Percentiles rank a stretch among this genome's conserved stretches.
phyloP scores from a whole-genome alignment of 1,140 invertebrate genomes.

The Ladona fulva region DNA sequence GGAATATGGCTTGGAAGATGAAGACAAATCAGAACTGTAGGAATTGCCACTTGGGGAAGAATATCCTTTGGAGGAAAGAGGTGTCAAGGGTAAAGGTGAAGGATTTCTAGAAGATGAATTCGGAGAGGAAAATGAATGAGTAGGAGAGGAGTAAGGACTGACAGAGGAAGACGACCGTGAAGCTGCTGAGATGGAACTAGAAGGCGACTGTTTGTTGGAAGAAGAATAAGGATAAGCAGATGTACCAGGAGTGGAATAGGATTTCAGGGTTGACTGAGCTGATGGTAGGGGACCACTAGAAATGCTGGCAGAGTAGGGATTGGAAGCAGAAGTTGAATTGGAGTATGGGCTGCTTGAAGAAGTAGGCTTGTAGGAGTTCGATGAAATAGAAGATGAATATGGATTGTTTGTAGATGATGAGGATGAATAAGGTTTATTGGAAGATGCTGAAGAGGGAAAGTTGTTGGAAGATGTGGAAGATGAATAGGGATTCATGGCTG shows the following conservation, averaged over 20 bases:
- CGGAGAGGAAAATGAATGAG: not conserved
- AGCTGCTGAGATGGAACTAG: not conserved
- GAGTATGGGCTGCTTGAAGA: not conserved
- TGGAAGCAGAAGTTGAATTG: not conserved
- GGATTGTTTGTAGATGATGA: slow-evolving; percentile 18
- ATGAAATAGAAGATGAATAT: slow-evolving; percentile 14
- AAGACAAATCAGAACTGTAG: not conserved
- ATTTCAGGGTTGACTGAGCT: not conserved
- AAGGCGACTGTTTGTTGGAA: not conserved
- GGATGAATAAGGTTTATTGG: not conserved
- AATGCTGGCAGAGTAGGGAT: not conserved
- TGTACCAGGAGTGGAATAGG: not conserved
- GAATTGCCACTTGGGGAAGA: not conserved
- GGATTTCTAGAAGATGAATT: not conserved
- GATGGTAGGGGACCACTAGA: not conserved
- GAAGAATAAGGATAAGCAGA: not conserved
- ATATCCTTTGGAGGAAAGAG: not conserved
- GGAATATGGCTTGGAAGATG: not conserved
- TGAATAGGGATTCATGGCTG: not conserved
- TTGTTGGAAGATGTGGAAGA: not conserved
- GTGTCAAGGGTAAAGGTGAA: not conserved
- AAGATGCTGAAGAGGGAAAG: slow-evolving; percentile 7
- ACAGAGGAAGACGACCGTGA: not conserved
- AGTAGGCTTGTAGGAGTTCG: not conserved
- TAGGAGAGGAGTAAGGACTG: not conserved